Evolutionary conservation across 2,797 vertebrate species (phyloP).

Genomic region (Lutra lutra): DNA sequence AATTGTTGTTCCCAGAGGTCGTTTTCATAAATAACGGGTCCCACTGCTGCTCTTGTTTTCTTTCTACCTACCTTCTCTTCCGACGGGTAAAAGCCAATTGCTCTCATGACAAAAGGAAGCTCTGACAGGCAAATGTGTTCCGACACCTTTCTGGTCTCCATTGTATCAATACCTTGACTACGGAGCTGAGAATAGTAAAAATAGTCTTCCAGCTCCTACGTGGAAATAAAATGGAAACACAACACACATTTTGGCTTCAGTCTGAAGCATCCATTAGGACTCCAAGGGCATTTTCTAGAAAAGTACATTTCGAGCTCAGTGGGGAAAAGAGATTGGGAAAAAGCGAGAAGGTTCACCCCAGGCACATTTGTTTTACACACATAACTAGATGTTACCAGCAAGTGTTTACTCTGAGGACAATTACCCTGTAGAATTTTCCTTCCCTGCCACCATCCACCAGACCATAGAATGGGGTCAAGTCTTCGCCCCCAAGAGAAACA

Average conservation of each 20-base stretch:
- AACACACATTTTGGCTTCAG: not conserved
- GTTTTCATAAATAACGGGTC: not conserved
- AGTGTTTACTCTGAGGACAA: not conserved
- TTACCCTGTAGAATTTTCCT: constrained; percentile 93
- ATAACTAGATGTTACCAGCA: not conserved
- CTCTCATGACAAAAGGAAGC: constrained; percentile 93
- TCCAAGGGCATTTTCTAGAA: constrained; percentile 43
- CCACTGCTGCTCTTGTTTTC: accelerated
- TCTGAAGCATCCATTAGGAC: accelerated
- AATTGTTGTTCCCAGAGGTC: not conserved
- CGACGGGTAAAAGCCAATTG: constrained; percentile 94
- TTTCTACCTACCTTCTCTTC: constrained; percentile 90
- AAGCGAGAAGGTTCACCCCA: constrained; percentile 5
- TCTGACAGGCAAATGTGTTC: constrained; percentile 90
- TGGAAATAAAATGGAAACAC: not conserved
- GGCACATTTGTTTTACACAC: constrained; percentile 49
- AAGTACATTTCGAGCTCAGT: constrained; percentile 40
- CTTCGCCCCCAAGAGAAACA: constrained; percentile 91
- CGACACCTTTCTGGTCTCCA: constrained; percentile 90
- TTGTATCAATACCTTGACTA: constrained; percentile 88
- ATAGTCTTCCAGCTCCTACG: constrained; percentile 95
- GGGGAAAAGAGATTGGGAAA: not conserved
- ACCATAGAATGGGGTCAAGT: constrained; percentile 92
- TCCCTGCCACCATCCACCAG: constrained; percentile 93
- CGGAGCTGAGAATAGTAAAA: constrained; percentile 95